phyloP scores from a whole-genome alignment of 2,888 invertebrate genomes.

The Tromatobia lineatoria region DNA sequence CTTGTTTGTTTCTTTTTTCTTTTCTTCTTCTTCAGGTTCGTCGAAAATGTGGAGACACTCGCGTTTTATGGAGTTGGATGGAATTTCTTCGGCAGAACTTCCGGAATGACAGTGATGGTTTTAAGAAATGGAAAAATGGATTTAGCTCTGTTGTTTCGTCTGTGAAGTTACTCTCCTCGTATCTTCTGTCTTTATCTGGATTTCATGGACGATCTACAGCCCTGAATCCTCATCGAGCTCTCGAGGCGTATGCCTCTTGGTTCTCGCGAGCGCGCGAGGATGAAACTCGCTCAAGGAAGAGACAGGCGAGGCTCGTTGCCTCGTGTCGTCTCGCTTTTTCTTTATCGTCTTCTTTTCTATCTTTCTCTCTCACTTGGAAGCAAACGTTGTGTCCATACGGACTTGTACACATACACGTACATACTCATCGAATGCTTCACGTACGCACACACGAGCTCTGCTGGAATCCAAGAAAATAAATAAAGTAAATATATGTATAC shows the following conservation, averaged over 20 bases:
- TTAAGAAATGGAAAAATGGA: neutral
- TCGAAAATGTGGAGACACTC: neutral
- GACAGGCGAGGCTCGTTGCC: constrained; percentile 42
- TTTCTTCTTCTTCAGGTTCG: neutral
- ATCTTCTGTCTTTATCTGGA: constrained; percentile 8
- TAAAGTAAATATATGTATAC: constrained; percentile 70
- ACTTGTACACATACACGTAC: constrained; percentile 33
- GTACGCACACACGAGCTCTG: constrained; percentile 21
- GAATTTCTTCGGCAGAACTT: neutral
- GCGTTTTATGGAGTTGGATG: neutral
- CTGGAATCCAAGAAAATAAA: constrained; percentile 72
- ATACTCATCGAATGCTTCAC: constrained; percentile 23
- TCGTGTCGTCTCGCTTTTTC: constrained; percentile 48
- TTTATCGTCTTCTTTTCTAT: constrained; percentile 46
- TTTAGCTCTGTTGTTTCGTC: neutral
- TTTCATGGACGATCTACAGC: constrained; percentile 69
- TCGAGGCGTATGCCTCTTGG: constrained; percentile 65
- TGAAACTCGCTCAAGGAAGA: constrained; percentile 61
- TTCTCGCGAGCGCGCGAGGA: constrained; percentile 42
- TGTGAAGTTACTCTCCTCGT: neutral
- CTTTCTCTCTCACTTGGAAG: constrained; percentile 21
- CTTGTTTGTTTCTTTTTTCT: constrained; percentile 30
- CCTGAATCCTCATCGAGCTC: constrained; percentile 71
- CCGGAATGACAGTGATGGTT: neutral
- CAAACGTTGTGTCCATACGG: constrained; percentile 22